These are phyloP conservation scores for Brachypodius melanocephalos DNA, from an alignment of 2,113 vertebrate genomes.

Conservation along the genomic window DNA sequence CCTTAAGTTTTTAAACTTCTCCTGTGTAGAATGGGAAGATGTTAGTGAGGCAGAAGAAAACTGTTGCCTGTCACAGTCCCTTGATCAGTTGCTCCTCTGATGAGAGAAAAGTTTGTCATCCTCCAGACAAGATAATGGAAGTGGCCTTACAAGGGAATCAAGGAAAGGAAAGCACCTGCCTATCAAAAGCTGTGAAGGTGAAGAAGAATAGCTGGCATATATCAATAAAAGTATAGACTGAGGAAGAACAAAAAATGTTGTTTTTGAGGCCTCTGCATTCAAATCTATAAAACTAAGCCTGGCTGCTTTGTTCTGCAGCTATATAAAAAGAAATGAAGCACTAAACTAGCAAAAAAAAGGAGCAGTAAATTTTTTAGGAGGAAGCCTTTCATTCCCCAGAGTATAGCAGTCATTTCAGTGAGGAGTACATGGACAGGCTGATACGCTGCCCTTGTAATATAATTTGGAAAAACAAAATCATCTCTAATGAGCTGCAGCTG, in stretches of 20 bases:
- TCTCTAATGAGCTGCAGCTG: slow-evolving; percentile 62
- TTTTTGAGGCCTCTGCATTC: neutral
- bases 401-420: slow-evolving; percentile 11
- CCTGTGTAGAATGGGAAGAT: neutral
- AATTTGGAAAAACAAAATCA: slow-evolving; percentile 63
- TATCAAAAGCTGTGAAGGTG: neutral
- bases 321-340: slow-evolving; percentile 29
- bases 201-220: neutral
- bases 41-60: neutral
- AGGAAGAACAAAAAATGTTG: neutral
- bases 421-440: slow-evolving; percentile 21
- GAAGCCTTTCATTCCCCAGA: slow-evolving; percentile 10
- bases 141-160: neutral
- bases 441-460: slow-evolving; percentile 24
- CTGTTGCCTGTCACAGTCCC: neutral
- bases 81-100: neutral
- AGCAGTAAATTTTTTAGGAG: slow-evolving; percentile 23
- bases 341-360: neutral
- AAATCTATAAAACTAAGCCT: neutral
- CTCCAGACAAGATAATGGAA: neutral
- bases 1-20: neutral
- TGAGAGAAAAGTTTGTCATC: neutral
- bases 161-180: neutral
- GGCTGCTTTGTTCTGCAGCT: neutral
- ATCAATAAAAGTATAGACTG: neutral